Evolutionary conservation across 2,888 invertebrate genomes (phyloP).

Genomic region (Macaria liturata): DNA sequence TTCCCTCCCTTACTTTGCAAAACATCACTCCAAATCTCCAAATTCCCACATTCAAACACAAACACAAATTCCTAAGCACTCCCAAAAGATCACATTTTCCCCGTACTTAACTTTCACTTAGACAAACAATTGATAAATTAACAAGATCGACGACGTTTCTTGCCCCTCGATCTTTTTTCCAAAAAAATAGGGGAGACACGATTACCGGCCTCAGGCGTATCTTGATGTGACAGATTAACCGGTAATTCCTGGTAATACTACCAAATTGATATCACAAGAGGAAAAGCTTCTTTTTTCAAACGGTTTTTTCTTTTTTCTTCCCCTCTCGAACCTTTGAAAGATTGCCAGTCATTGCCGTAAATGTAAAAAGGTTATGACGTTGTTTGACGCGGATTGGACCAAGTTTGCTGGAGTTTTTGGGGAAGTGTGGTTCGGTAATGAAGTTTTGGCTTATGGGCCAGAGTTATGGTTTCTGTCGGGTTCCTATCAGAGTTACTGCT

Average conservation of each 20-base stretch:
- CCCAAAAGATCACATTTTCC: constrained; percentile 31
- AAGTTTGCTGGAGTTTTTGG: constrained; percentile 28
- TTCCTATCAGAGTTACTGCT: not conserved
- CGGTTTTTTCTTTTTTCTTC: constrained; percentile 44
- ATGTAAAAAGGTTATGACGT: constrained; percentile 41
- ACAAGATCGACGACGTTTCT: constrained; percentile 64
- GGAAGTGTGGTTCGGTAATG: constrained; percentile 15
- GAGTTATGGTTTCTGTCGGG: constrained; percentile 11
- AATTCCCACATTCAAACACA: not conserved
- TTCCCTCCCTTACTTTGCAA: too few species aligned
- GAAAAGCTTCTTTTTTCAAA: constrained; percentile 49
- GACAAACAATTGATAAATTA: constrained; percentile 71
- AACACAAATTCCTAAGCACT: constrained; percentile 6
- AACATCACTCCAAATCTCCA: not conserved
- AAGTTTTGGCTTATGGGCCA: constrained; percentile 17
- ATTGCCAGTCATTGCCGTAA: constrained; percentile 66
- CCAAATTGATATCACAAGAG: constrained; percentile 81
- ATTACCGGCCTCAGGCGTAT: constrained; percentile 67
- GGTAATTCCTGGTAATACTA: constrained; percentile 63
- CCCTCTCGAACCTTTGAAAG: constrained; percentile 54
- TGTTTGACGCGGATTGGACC: constrained; percentile 56
- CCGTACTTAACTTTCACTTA: constrained; percentile 56
- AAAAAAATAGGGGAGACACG: constrained; percentile 66
- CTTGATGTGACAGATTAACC: constrained; percentile 80
- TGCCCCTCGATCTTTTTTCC: constrained; percentile 53